Evolutionary conservation across 2,888 invertebrate genomes (phyloP).

Genomic region (Tenthredo livida): DNA sequence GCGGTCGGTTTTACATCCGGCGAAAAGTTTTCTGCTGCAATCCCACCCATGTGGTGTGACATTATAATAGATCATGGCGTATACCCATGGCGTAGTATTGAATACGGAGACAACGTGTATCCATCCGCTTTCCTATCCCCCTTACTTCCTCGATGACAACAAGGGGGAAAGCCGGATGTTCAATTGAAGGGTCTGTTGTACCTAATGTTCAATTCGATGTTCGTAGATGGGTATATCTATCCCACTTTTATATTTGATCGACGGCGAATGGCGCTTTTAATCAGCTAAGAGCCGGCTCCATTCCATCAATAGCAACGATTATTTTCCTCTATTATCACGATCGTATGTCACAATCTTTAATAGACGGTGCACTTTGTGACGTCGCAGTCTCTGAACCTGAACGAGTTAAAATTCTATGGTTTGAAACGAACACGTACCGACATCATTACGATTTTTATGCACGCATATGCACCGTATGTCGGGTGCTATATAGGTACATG

Average conservation of each 20-base stretch:
- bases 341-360: not conserved
- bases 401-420: not conserved
- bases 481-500: not conserved
- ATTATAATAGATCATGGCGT: not conserved
- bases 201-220: conserved; percentile 13
- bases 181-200: conserved; percentile 36
- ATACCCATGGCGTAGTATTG: not conserved
- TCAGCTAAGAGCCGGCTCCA: not conserved
- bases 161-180: conserved; percentile 50
- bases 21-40: conserved; percentile 30
- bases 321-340: not conserved
- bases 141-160: conserved; percentile 16
- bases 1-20: conserved; percentile 41
- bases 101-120: conserved; percentile 20
- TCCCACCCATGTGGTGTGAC: not conserved
- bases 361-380: not conserved
- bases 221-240: not conserved
- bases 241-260: conserved; percentile 30
- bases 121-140: conserved; percentile 32
- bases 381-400: not conserved
- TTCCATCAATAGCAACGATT: not conserved
- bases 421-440: not conserved
- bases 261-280: not conserved
- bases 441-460: not conserved
- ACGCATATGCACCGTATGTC: not conserved